phyloP scores from a whole-genome alignment of 2,113 vertebrate species.

The Oreochromis tanganicae region DNA sequence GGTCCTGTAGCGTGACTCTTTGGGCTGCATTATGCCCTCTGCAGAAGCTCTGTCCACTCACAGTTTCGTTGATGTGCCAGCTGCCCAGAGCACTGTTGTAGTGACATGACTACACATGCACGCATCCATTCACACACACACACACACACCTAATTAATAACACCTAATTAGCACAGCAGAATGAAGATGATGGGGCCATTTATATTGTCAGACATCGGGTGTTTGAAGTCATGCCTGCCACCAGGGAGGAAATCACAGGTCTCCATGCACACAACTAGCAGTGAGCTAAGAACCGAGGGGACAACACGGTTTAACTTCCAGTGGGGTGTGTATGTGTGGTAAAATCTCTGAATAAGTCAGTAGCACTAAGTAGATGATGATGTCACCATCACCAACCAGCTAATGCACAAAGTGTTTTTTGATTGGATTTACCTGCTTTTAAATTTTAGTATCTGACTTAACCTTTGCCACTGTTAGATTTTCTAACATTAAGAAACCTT shows the following conservation, averaged over 20 bases:
- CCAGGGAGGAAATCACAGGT: not conserved
- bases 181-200: constrained; percentile 7
- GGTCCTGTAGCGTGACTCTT: not conserved
- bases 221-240: not conserved
- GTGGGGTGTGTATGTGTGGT: not conserved
- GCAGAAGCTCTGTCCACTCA: not conserved
- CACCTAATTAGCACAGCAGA: constrained; percentile 43
- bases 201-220: constrained; percentile 11
- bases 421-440: not conserved
- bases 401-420: not conserved
- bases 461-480: not conserved
- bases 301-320: not conserved
- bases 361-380: not conserved
- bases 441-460: not conserved
- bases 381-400: not conserved
- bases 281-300: not conserved
- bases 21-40: not conserved
- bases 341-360: not conserved
- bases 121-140: not conserved
- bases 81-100: not conserved
- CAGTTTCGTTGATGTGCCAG: not conserved
- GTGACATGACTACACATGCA: not conserved
- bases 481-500: not conserved
- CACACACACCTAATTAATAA: constrained; percentile 45
- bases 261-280: not conserved